Conservation (phyloP, 1,140 invertebrate genomes). For the Tetranychus urticae region DNA sequence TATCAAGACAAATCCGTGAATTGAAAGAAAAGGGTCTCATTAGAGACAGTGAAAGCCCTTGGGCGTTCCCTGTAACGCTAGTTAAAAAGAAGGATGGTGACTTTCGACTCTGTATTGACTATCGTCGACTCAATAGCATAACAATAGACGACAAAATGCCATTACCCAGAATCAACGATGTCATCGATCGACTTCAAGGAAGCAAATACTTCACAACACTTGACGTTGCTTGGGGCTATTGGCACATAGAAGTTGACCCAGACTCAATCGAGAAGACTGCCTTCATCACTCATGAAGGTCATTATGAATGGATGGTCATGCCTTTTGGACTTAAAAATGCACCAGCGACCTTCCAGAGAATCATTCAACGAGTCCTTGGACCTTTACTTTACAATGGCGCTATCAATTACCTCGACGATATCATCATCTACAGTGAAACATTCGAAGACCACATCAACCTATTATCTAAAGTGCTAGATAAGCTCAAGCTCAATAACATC, state of each 20-base stretch:
- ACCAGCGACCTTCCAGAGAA: slow-evolving; percentile 13
- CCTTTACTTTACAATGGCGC: slow-evolving; percentile 9
- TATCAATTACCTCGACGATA: slow-evolving; percentile 13
- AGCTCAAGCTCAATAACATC: slow-evolving; percentile 3
- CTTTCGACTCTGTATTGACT: slow-evolving; percentile 24
- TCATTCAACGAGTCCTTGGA: slow-evolving; percentile 16
- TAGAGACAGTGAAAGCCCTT: slow-evolving; percentile 20
- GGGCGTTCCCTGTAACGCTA: slow-evolving; percentile 22
- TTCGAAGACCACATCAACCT: slow-evolving; percentile 11
- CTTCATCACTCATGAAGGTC: slow-evolving; percentile 1
- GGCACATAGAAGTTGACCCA: slow-evolving; percentile 13
- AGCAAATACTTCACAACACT: slow-evolving; percentile 19
- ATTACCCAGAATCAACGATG: slow-evolving; percentile 24
- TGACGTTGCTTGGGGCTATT: slow-evolving; percentile 3
- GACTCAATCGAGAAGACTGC: slow-evolving; percentile 18
- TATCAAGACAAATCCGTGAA: neutral
- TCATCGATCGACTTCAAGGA: slow-evolving; percentile 14
- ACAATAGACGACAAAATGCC: slow-evolving; percentile 25
- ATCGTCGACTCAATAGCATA: slow-evolving; percentile 21
- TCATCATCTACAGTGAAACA: slow-evolving; percentile 11
- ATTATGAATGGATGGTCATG: slow-evolving; percentile 5
- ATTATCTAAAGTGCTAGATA: slow-evolving; percentile 11
- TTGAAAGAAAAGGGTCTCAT: slow-evolving; percentile 21
- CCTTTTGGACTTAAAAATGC: slow-evolving; percentile 9
- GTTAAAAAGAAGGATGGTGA: slow-evolving; percentile 23